Evolutionary conservation across 1,140 invertebrate species (phyloP).

Genomic region (Bombus waltoni): DNA sequence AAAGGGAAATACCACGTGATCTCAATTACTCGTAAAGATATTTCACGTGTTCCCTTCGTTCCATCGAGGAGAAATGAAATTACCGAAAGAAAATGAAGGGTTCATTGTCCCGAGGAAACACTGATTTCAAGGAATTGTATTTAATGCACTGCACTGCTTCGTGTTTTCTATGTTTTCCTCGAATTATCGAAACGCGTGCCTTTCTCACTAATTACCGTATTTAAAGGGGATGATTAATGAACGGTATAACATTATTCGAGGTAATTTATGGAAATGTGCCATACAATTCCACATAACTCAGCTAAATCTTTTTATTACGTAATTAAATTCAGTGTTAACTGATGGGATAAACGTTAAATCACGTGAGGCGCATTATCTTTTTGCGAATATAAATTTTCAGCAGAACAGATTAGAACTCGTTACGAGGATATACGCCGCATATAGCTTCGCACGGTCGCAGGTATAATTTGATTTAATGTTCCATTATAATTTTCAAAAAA

Average conservation of each 20-base stretch:
- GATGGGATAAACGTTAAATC: background rate
- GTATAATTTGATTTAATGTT: too few species aligned
- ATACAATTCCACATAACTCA: background rate
- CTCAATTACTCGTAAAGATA: background rate
- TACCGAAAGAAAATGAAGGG: background rate
- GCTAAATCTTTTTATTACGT: background rate
- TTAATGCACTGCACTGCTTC: background rate
- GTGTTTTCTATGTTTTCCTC: too few species aligned
- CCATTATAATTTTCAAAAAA: too few species aligned
- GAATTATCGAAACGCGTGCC: background rate
- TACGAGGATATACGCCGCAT: too few species aligned
- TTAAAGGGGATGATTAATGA: background rate
- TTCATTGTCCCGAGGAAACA: background rate
- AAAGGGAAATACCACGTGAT: background rate
- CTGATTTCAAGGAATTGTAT: background rate
- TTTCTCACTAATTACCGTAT: background rate
- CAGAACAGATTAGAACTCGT: too few species aligned
- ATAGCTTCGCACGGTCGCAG: too few species aligned
- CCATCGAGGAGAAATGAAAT: background rate
- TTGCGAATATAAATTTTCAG: background rate
- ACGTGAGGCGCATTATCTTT: background rate
- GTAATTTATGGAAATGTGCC: background rate
- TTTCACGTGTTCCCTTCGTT: background rate
- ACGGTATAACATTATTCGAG: background rate
- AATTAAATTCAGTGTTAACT: background rate